phyloP scores from a whole-genome alignment of 1,140 invertebrate species.

The Drosophila nebulosa region DNA sequence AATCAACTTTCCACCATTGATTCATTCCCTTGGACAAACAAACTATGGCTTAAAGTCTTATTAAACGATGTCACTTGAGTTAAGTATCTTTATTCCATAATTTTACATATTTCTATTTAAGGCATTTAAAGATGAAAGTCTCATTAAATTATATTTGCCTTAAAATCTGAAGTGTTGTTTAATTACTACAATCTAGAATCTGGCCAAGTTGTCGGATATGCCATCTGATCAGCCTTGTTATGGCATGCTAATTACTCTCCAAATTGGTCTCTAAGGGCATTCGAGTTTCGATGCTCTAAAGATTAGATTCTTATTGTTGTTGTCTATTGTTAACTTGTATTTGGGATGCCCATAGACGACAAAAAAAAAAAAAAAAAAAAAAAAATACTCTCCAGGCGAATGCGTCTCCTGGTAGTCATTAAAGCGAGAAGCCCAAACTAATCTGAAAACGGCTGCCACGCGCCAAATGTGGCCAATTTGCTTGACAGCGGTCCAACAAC shows the following conservation, averaged over 20 bases:
- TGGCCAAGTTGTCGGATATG: not conserved
- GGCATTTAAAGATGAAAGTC: no score
- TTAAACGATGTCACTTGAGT: no score
- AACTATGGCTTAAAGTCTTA: no score
- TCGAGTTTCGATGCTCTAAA: not conserved
- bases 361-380: no score
- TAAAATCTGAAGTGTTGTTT: not conserved
- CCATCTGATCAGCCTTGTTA: slow-evolving; percentile 10
- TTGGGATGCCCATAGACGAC: not conserved
- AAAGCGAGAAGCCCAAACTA: slow-evolving; percentile 37
- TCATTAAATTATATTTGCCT: no score
- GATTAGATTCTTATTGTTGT: not conserved
- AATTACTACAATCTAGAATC: not conserved
- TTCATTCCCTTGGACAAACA: no score
- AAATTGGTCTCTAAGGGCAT: slow-evolving; percentile 30
- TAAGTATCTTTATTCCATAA: no score
- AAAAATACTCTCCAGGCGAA: slow-evolving; percentile 34
- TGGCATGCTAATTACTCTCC: not conserved
- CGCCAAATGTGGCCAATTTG: slow-evolving; percentile 68
- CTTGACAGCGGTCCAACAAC: slow-evolving; percentile 11
- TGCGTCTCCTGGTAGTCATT: slow-evolving; percentile 53
- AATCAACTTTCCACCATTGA: no score
- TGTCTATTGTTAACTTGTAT: slow-evolving; percentile 5
- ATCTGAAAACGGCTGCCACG: slow-evolving; percentile 54
- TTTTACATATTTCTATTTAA: no score